phyloP scores from a whole-genome alignment of 2,797 vertebrate genomes.

The Gymnocypris eckloni region DNA sequence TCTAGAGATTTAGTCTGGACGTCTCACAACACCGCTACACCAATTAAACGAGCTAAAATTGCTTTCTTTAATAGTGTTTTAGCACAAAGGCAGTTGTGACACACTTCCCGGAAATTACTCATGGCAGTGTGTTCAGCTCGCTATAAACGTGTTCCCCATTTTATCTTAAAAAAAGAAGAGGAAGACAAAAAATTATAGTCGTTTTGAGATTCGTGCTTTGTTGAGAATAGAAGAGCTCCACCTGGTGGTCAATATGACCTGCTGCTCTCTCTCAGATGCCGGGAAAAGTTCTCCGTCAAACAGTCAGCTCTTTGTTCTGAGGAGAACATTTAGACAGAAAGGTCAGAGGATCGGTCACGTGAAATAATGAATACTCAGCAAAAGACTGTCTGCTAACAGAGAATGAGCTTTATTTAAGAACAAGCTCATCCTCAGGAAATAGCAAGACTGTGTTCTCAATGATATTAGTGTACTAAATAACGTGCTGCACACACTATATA shows the following conservation, averaged over 20 bases:
- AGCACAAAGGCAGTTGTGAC: constrained; percentile 49
- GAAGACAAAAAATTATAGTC: neutral
- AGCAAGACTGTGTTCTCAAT: neutral
- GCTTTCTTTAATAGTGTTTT: constrained; percentile 24
- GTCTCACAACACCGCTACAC: neutral
- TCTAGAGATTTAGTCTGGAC: neutral
- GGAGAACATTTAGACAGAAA: neutral
- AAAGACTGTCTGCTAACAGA: constrained; percentile 14
- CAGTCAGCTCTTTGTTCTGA: constrained; percentile 36
- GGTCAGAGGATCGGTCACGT: constrained; percentile 57
- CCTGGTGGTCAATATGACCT: constrained; percentile 3
- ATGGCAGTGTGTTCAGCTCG: constrained; percentile 31
- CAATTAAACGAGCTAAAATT: constrained; percentile 21
- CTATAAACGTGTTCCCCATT: constrained; percentile 41
- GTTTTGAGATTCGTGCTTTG: neutral
- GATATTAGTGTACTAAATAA: neutral
- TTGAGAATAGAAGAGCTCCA: constrained; percentile 20
- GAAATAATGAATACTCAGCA: constrained; percentile 36
- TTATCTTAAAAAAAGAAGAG: neutral
- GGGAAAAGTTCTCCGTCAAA: neutral
- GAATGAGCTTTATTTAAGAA: constrained; percentile 42
- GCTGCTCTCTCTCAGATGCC: neutral
- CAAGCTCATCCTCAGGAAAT: constrained; percentile 10
- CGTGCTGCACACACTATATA: neutral
- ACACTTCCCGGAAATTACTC: constrained; percentile 60